Evolutionary conservation across 92 coral and sea anemone genomes (phyloP).

Genomic region (Siderastrea radians): DNA sequence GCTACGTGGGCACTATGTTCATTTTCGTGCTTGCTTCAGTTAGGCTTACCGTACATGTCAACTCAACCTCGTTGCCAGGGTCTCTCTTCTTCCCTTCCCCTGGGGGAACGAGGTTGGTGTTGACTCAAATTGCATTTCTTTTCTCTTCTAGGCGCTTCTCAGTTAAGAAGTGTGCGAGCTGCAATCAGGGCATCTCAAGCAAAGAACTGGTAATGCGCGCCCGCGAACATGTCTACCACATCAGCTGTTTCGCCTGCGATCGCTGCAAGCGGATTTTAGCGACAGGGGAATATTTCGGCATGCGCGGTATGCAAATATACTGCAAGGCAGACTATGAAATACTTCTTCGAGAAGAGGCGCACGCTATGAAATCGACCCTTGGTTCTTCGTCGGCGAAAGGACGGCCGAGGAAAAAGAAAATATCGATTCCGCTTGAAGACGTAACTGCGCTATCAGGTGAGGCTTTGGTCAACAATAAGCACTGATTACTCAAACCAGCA

Average conservation of each 20-base stretch:
- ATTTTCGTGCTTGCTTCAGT: too few species aligned
- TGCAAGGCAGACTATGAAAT: constrained; percentile 95
- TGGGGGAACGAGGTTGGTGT: too few species aligned
- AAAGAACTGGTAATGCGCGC: constrained; percentile 98
- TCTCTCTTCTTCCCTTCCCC: not conserved
- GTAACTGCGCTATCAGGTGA: constrained; percentile 77
- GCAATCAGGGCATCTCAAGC: constrained; percentile 89
- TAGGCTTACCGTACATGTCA: too few species aligned
- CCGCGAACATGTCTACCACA: constrained; percentile 98
- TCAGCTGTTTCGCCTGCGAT: constrained; percentile 98
- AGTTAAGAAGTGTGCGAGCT: constrained; percentile 88
- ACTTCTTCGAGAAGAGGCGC: constrained; percentile 81
- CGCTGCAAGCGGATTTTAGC: constrained; percentile 99
- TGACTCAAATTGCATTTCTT: not conserved
- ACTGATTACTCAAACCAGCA: constrained; percentile 12
- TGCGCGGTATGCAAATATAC: constrained; percentile 89
- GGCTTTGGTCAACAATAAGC: constrained; percentile 31
- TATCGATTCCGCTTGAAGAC: constrained; percentile 70
- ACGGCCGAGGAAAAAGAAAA: constrained; percentile 87
- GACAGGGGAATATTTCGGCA: constrained; percentile 97
- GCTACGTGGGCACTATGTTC: too few species aligned
- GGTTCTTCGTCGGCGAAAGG: constrained; percentile 74
- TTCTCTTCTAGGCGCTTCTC: constrained; percentile 84
- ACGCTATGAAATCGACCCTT: constrained; percentile 59
- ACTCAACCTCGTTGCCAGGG: not conserved